Base-by-base conservation (phyloP, 2,113 vertebrate species). In the Uropsilus gracilis region DNA sequence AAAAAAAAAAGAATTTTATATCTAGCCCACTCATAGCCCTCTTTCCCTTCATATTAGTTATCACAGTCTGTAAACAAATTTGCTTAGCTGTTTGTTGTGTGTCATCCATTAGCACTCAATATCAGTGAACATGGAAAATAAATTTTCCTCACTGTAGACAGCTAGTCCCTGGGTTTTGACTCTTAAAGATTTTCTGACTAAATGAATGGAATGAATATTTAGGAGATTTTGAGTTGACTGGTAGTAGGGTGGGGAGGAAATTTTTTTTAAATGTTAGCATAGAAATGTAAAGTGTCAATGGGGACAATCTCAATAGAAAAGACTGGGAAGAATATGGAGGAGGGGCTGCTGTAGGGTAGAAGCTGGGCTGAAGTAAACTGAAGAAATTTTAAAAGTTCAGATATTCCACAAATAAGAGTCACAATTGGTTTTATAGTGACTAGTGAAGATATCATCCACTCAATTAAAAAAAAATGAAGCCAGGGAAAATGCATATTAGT, bases 201-300 rank as follows among this genome's bases (percentile, higher is more conserved):
- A 57, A 81, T 61, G 20, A 89, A n/a, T n/a, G n/a, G n/a, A n/a
- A n/a, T n/a, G 64, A 84, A 84, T 13, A 39, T 55, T 64, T 34
- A 6, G 34, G 24, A 95, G 53, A 64, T 59, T 77, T 55, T 11
- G 11, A 48, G 26, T 78, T 78, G 44, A 18, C n/a, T n/a, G n/a
- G n/a, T n/a, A 24, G 17, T 12, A 30, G 30, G 9, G 24, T 11
- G 64, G 32, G 53, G 39, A n/a, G 8, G 34, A n/a, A 10, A 7
- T 6, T 55, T 55, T 55, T 55, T 55, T 22, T 6, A 90, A 78
- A 57, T 55, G 18, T 8, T 86, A 66, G 16, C n/a, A n/a, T 10
- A n/a, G 28, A 39, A 85, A 39, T 30, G 48, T 68, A 0, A 28
- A 59, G 1, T 30, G 16, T 72, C 80, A 86, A 48, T 11, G 32